Evolutionary conservation across 2,888 invertebrate genomes (phyloP).

Genomic region (Eurytoma adleriae): DNA sequence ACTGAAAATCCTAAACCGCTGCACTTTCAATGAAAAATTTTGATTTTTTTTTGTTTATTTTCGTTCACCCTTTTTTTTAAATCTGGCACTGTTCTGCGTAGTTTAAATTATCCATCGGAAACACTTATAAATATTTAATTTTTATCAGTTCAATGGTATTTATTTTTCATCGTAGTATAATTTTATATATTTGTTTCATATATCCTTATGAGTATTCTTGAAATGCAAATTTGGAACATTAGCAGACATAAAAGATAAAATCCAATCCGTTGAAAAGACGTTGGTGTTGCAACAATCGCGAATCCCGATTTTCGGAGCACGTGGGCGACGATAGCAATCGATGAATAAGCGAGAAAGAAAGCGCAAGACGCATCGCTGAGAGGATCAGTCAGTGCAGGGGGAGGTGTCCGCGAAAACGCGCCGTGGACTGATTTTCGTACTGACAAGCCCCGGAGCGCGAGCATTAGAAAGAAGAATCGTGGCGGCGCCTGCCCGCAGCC

Average conservation of each 20-base stretch:
- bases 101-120: too few relatives aligned
- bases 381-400: conserved; percentile 58
- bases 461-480: conserved; percentile 40
- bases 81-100: too few relatives aligned
- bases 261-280: not conserved
- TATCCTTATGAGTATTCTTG: too few relatives aligned
- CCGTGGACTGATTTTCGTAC: conserved; percentile 13
- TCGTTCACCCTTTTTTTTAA: not conserved
- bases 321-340: conserved; percentile 34
- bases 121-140: too few relatives aligned
- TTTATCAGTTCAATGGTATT: too few relatives aligned
- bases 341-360: not conserved
- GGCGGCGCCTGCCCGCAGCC: not conserved
- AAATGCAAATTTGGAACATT: too few relatives aligned
- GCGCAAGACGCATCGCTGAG: conserved; percentile 66
- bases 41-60: not conserved
- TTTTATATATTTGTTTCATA: too few relatives aligned
- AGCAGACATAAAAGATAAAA: not conserved
- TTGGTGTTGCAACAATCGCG: not conserved
- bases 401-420: conserved; percentile 36
- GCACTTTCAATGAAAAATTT: conserved; percentile 55
- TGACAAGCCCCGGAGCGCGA: not conserved
- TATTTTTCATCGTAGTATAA: too few relatives aligned
- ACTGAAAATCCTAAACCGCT: conserved; percentile 60
- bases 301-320: not conserved